Evolutionary conservation across 2,797 vertebrate genomes (phyloP).

Genomic region (Rhincodon typus): DNA sequence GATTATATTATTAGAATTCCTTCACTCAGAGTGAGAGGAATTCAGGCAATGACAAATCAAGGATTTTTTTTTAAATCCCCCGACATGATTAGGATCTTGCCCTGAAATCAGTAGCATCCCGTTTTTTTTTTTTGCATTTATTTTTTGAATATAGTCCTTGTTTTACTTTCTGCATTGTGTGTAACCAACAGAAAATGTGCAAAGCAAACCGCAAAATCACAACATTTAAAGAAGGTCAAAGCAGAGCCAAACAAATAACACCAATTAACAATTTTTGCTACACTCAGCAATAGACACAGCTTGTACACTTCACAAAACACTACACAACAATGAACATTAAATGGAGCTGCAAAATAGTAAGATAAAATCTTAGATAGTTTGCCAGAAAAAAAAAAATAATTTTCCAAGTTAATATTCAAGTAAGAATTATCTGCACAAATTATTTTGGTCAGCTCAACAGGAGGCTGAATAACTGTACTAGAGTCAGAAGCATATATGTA

Average conservation of each 20-base stretch:
- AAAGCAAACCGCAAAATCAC: background rate
- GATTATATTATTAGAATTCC: background rate
- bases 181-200: background rate
- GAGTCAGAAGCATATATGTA: rapidly evolving
- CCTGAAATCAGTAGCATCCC: background rate
- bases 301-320: background rate
- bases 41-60: background rate
- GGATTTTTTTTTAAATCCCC: background rate
- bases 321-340: background rate
- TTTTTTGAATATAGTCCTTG: background rate
- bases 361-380: background rate
- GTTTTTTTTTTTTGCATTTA: background rate
- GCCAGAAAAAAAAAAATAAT: background rate
- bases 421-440: background rate
- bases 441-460: background rate
- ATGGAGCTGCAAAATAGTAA: background rate
- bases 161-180: background rate
- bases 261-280: background rate
- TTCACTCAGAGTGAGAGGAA: background rate
- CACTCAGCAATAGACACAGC: background rate
- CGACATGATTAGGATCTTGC: background rate
- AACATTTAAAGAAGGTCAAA: background rate
- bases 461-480: background rate
- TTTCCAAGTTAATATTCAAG: background rate
- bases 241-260: background rate